Base-by-base conservation (phyloP, 1,140 invertebrate species). In the Popillia japonica region DNA sequence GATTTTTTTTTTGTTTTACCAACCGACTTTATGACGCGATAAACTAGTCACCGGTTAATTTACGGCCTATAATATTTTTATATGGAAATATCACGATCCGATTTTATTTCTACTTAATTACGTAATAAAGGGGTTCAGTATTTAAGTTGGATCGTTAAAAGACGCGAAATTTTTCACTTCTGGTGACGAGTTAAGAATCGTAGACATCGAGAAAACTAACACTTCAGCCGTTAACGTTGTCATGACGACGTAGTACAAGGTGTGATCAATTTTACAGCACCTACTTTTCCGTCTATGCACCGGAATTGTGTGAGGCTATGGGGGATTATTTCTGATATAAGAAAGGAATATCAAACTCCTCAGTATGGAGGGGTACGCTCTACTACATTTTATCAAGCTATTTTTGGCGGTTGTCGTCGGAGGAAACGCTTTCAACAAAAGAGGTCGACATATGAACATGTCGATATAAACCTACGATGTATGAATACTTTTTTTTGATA, bases 191-290 rank as follows among this genome's bases (percentile, higher is more conserved):
- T 74, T 73, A 68, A 79, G 55, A 22, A 22, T 72, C 64, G 74
- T 48, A 40, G 10, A 74, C 14, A 64, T 8, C 40, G 61, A 55
- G 55, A 72, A 79, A 76, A 79, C 75, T 75, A 34, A 74, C 75
- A 79, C 75, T 77, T 79, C 77, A 55, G 42, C 61, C 27, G 61
- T 34, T 34, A n/a, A 64, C 61, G 61, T 64, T 27, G 61, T 27
- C 61, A 64, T 64, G 61, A 17, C 17, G 23, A 64, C 61, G 6
- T 64, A 64, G 10, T 64, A 64, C 17, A 64, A n/a, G 61, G 61
- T 64, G 61, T 64, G 61, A 64, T 64, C 61, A 64, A 64, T 64
- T 64, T 64, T 64, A 22, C 61, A 22, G 61, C 61, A 64, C 61
- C 61, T 22, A 64, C 61, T 64, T 64, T 64, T 27, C 61, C 17